Evolutionary conservation across 2,113 vertebrate genomes (phyloP).

Genomic region (Neolamprologus tretocephalus): DNA sequence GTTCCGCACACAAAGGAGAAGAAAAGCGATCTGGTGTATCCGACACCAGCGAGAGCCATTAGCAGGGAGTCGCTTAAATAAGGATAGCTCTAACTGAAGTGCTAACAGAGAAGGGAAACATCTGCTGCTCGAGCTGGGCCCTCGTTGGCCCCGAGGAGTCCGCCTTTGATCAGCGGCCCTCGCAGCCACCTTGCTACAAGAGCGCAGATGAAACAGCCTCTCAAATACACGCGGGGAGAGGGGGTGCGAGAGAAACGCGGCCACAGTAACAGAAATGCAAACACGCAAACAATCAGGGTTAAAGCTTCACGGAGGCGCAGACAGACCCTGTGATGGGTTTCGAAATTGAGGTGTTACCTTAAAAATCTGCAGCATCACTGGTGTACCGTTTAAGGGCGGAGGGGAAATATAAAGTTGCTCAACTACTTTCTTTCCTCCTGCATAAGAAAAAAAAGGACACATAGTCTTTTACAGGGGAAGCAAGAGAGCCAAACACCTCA

Average conservation of each 20-base stretch:
- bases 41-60: conserved; percentile 41
- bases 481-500: conserved; percentile 39
- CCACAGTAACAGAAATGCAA: not conserved
- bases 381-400: not conserved
- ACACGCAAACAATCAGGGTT: not conserved
- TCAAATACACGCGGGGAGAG: not conserved
- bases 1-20: conserved; percentile 39
- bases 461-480: conserved; percentile 24
- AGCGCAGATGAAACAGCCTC: conserved; percentile 18
- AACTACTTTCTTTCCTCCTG: not conserved
- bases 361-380: not conserved
- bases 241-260: not conserved
- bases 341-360: not conserved
- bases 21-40: conserved; percentile 48
- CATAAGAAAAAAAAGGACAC: conserved; percentile 1
- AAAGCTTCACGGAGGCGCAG: not conserved
- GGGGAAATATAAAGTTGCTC: not conserved
- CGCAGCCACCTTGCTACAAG: conserved; percentile 5
- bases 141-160: conserved; percentile 25
- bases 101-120: conserved; percentile 48
- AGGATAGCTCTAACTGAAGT: conserved; percentile 35
- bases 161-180: conserved; percentile 52
- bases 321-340: not conserved
- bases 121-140: conserved; percentile 39
- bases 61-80: conserved; percentile 49